phyloP scores from a whole-genome alignment of 2,888 invertebrate genomes.

The Phyllotreta striolata region DNA sequence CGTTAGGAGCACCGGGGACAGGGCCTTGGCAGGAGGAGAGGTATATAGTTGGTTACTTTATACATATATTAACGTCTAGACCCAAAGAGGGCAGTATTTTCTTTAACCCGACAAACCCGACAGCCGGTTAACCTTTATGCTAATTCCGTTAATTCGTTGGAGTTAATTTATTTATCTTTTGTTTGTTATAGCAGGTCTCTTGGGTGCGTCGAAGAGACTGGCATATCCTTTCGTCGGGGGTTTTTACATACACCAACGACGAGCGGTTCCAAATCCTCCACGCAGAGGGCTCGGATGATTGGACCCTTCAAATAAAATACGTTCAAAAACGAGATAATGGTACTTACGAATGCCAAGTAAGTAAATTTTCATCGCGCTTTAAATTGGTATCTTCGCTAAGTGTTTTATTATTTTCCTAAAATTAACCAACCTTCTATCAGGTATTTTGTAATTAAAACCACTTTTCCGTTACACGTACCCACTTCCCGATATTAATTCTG shows the following conservation, averaged over 20 bases:
- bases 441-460: no score
- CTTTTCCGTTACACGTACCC: no score
- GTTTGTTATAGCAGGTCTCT: slow-evolving; percentile 75
- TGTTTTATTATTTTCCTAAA: no score
- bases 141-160: background rate
- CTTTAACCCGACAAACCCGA: background rate
- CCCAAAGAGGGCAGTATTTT: background rate
- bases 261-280: slow-evolving; percentile 82
- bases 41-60: slow-evolving; percentile 43
- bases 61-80: slow-evolving; percentile 8
- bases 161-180: slow-evolving; percentile 22
- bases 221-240: slow-evolving; percentile 91
- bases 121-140: background rate
- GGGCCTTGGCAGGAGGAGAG: slow-evolving; percentile 63
- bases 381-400: background rate
- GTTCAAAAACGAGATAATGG: slow-evolving; percentile 93
- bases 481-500: no score
- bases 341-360: slow-evolving; percentile 92
- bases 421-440: no score
- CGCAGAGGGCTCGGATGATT: slow-evolving; percentile 89
- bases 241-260: slow-evolving; percentile 91
- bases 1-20: slow-evolving; percentile 77
- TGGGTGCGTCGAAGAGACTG: slow-evolving; percentile 93
- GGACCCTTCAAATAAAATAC: slow-evolving; percentile 94
- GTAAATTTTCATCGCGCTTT: slow-evolving; percentile 35